Conservation (phyloP, 1,140 invertebrate species). For the Spodoptera litura region DNA sequence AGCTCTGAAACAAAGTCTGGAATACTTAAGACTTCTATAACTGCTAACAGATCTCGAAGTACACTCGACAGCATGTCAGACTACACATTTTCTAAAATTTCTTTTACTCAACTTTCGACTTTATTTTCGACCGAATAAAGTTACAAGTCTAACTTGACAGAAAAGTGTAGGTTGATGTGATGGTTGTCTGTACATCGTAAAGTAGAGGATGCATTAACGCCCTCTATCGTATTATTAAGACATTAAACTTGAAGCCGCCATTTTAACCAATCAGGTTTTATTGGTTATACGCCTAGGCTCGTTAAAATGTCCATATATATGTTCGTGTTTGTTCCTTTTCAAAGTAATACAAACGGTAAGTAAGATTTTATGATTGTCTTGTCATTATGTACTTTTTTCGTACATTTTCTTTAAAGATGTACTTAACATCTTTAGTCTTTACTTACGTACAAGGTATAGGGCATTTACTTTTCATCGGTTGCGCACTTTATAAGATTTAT, state of each 20-base stretch:
- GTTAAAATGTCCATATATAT: not conserved
- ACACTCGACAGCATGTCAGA: too few relatives aligned
- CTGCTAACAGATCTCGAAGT: not conserved
- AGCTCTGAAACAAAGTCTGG: too few relatives aligned
- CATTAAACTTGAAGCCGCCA: not conserved
- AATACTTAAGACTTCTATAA: not conserved
- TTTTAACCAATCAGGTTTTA: not conserved
- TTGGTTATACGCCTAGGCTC: not conserved
- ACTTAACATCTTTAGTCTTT: too few relatives aligned
- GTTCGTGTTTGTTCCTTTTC: not conserved
- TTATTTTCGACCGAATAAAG: not conserved
- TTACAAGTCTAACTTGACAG: not conserved
- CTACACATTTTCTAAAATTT: too few relatives aligned
- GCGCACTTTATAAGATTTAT: too few relatives aligned
- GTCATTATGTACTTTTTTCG: too few relatives aligned
- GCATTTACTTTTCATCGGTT: too few relatives aligned
- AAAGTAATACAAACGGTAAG: not conserved
- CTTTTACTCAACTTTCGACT: too few relatives aligned
- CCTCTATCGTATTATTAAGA: slow-evolving; percentile 3
- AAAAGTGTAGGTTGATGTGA: not conserved
- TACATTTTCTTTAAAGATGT: too few relatives aligned
- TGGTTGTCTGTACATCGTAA: not conserved
- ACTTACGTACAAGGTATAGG: too few relatives aligned
- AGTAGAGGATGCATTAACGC: not conserved
- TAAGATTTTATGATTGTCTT: not conserved